Percentiles rank a stretch among this genome's conserved stretches.
Evolutionary conservation across 2,113 vertebrate species (phyloP).

Genomic region (Martes martes): DNA sequence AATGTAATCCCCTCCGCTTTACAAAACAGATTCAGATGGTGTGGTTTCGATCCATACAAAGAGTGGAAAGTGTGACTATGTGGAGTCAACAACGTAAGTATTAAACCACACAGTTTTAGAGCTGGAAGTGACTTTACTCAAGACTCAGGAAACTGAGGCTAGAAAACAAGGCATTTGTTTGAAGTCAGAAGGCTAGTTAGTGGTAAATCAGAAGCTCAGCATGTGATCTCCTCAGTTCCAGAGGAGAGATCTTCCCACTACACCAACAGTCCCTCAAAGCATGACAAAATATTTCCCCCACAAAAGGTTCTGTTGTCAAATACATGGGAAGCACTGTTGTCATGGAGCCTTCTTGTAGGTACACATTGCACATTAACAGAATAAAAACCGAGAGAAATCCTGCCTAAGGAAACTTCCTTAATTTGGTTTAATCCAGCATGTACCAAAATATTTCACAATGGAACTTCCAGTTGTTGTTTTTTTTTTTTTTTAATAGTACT

Average conservation of each 20-base stretch:
- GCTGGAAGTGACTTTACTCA: neutral
- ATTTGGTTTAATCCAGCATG: slow-evolving; percentile 2
- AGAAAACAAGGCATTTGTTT: slow-evolving; percentile 1
- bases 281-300: neutral
- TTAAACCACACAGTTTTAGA: neutral
- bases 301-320: neutral
- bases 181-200: neutral
- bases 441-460: slow-evolving; percentile 36
- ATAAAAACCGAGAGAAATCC: neutral
- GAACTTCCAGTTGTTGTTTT: neutral
- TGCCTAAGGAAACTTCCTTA: neutral
- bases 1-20: neutral
- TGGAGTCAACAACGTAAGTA: slow-evolving; percentile 33
- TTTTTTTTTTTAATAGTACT: neutral
- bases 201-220: slow-evolving; percentile 13
- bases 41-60: slow-evolving; percentile 21
- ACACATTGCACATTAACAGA: neutral
- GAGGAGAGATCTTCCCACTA: neutral
- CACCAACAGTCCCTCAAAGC: neutral
- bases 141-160: neutral
- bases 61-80: neutral
- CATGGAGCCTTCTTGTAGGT: neutral
- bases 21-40: neutral
- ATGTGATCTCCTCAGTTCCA: neutral
- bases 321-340: neutral